Conservation (phyloP, 2,797 vertebrate species). For the Peromyscus melanophrys region DNA sequence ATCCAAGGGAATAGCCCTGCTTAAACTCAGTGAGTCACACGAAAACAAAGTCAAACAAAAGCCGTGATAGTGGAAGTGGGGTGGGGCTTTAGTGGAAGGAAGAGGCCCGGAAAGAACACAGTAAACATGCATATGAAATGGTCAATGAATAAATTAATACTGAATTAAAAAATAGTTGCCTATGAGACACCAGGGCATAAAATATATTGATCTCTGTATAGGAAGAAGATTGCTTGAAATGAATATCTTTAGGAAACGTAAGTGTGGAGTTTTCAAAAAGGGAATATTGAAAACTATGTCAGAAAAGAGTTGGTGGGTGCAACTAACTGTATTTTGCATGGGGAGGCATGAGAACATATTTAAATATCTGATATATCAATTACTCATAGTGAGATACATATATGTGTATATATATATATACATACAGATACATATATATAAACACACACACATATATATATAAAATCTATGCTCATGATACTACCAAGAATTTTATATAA, state of each 20-base stretch:
- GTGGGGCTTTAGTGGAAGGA: background rate
- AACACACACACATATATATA: background rate
- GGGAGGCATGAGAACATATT: background rate
- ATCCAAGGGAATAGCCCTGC: no score
- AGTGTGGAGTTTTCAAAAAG: background rate
- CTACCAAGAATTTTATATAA: background rate
- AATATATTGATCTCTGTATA: background rate
- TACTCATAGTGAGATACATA: background rate
- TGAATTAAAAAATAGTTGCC: background rate
- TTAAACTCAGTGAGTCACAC: background rate
- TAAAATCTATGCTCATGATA: background rate
- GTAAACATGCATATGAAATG: background rate
- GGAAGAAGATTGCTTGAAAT: background rate
- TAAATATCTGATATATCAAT: conserved; percentile 10
- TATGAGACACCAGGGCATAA: background rate
- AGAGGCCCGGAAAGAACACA: no score
- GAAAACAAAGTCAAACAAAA: background rate
- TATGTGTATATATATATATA: background rate
- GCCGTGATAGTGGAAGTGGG: background rate
- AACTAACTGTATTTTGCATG: background rate
- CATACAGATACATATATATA: background rate
- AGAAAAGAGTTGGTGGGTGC: background rate
- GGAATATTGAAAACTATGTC: background rate
- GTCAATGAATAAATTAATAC: background rate
- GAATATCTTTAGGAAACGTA: background rate